A percentile compares a stretch with the other conserved stretches of the same genome.
phyloP scores from a whole-genome alignment of 2,113 vertebrate species.

The Microtus oregoni region DNA sequence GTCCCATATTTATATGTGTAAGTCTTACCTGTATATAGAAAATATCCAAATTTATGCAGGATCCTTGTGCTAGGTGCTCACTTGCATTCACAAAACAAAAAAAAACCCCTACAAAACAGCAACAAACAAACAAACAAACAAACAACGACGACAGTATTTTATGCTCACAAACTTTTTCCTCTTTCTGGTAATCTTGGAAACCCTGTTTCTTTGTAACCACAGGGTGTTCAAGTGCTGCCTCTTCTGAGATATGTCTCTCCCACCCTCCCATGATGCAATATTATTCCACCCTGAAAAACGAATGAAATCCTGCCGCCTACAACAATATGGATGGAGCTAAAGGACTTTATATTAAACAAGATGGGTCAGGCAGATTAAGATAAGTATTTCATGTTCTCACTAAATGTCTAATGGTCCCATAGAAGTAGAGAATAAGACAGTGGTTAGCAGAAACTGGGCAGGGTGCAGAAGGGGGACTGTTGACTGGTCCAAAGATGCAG shows the following conservation, averaged over 20 bases:
- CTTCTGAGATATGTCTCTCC: neutral
- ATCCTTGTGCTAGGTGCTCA: neutral
- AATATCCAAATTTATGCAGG: neutral
- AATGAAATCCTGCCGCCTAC: neutral
- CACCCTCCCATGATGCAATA: neutral
- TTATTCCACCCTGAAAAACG: neutral
- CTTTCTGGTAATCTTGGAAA: neutral
- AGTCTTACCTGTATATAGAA: neutral
- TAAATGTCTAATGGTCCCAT: neutral
- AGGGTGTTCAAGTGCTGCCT: neutral
- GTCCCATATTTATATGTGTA: neutral
- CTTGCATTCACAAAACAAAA: neutral
- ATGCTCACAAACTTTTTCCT: neutral
- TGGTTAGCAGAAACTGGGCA: neutral
- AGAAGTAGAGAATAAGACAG: neutral
- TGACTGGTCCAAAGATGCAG: neutral
- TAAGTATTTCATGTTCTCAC: neutral
- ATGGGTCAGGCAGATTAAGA: neutral
- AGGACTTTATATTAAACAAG: neutral
- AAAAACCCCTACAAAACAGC: no score
- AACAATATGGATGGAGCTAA: neutral
- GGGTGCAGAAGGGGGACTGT: neutral
- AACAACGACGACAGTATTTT: neutral
- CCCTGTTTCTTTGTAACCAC: neutral
- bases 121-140: no score